These are phyloP conservation scores for Alces alces DNA, from an alignment of 2,113 vertebrate genomes.

Conservation along the genomic window DNA sequence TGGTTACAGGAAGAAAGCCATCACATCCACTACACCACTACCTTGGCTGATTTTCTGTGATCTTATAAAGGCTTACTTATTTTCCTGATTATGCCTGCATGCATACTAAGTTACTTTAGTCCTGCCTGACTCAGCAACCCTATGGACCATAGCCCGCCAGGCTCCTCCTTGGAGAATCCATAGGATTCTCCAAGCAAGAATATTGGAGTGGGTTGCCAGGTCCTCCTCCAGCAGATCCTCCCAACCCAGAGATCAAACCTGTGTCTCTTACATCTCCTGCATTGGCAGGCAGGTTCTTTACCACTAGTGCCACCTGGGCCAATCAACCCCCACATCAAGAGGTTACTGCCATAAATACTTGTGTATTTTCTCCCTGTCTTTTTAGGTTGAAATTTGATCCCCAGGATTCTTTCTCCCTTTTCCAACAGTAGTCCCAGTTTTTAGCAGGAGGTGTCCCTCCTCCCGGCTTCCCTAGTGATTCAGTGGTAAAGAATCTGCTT, in stretches of 20 bases:
- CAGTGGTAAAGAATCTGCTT: neutral
- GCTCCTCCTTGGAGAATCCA: neutral
- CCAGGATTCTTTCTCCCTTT: neutral
- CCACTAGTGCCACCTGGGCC: neutral
- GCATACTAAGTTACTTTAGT: neutral
- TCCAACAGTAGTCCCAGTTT: neutral
- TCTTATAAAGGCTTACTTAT: neutral
- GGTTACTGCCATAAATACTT: neutral
- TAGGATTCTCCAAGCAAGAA: neutral
- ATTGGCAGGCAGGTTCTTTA: neutral
- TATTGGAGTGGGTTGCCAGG: neutral
- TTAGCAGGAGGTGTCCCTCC: neutral
- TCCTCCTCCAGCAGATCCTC: neutral
- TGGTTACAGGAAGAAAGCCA: neutral
- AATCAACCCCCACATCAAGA: neutral
- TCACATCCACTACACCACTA: neutral
- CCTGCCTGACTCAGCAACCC: neutral
- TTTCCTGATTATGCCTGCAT: neutral
- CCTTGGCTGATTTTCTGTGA: neutral
- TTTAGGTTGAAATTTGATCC: neutral
- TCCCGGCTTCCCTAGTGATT: neutral
- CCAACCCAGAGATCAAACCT: neutral
- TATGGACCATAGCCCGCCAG: rapidly evolving
- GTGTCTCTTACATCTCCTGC: neutral
- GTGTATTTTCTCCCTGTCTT: neutral